Evolutionary conservation across 2,888 invertebrate genomes (phyloP), one percentile per base, ranked within the genome.

Genomic region (Hydropsyche betteni): DNA sequence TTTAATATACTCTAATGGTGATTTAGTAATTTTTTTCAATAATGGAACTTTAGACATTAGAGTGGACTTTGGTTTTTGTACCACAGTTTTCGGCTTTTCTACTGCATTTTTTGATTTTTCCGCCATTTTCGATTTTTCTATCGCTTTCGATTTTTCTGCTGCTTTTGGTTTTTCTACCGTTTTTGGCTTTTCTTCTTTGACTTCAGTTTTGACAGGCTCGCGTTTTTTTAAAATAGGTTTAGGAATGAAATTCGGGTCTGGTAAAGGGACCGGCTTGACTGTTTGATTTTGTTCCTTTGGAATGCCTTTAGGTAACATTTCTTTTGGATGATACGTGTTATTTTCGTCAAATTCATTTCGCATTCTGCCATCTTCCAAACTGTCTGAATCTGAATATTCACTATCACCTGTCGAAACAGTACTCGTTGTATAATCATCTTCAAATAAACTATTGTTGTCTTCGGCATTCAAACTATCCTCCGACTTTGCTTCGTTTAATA

Each of bases 221-320:
- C 88, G 86, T 74, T 89, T 88, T 82, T 94, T 94, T 12, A 94
- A 82, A 80, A 94, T 94, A 0, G 94, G 94, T 82, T 94, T 94
- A 0, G 94, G 94, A 50, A 92, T 84, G 81, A 92, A 91, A 83
- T 91, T 91, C 0, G 92, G 91, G 83, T 91, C 91, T 0, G 91
- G 90, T 64, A 91, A 84, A n/a, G 91, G 90, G 76, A 88, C 84
- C 0, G 90, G 90, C 76, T 88, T 88, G 79, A 90, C 90, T 0
- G 89, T 88, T 81, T 89, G 85, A 74, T 88, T 88, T 55, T 87
- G 86, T 16, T 87, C 86, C 80, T 82, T 83, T 44, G 84, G 83
- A 74, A 84, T 51, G 84, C 83, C 14, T 83, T 81, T 34, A 82
- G 83, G 0, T 82, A 83, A 2, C 81, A 80, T 90, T 77, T 87